Evolutionary conservation across 2,888 invertebrate species (phyloP).

Genomic region (Heliconius erato): DNA sequence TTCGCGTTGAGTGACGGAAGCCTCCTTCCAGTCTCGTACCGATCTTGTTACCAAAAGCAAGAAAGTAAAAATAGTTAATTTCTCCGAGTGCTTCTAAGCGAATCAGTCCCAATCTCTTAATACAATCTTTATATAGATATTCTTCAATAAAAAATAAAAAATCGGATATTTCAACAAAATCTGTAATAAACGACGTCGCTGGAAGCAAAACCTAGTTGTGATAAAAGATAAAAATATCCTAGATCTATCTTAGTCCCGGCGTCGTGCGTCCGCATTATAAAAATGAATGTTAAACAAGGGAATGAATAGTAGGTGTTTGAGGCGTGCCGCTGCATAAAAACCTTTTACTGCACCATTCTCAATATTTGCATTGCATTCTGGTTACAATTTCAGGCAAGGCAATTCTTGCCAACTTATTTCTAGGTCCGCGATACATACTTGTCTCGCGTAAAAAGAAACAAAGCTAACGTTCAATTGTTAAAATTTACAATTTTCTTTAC

Average conservation of each 20-base stretch:
- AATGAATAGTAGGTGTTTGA: slow-evolving; percentile 59
- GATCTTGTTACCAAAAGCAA: no score
- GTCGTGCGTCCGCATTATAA: slow-evolving; percentile 45
- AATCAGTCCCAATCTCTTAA: no score
- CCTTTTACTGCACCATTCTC: slow-evolving; percentile 67
- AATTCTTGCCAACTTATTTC: slow-evolving; percentile 69
- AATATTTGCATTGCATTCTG: slow-evolving; percentile 82
- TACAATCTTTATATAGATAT: neutral
- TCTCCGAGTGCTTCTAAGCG: no score
- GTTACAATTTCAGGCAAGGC: slow-evolving; percentile 69
- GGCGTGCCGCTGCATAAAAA: slow-evolving; percentile 77
- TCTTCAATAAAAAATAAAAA: neutral
- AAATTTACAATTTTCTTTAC: no score
- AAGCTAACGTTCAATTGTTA: neutral
- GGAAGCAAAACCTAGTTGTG: neutral
- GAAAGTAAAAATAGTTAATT: no score
- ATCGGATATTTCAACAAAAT: neutral
- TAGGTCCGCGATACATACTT: slow-evolving; percentile 48
- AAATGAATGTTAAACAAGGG: slow-evolving; percentile 51
- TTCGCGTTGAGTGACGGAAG: no score
- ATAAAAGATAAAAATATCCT: slow-evolving; percentile 29
- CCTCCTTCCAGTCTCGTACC: no score
- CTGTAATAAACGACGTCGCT: neutral
- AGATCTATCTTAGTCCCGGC: slow-evolving; percentile 30
- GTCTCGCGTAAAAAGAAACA: neutral